Evolutionary conservation across 2,888 invertebrate species (phyloP).

Genomic region (Agrotis clavis): DNA sequence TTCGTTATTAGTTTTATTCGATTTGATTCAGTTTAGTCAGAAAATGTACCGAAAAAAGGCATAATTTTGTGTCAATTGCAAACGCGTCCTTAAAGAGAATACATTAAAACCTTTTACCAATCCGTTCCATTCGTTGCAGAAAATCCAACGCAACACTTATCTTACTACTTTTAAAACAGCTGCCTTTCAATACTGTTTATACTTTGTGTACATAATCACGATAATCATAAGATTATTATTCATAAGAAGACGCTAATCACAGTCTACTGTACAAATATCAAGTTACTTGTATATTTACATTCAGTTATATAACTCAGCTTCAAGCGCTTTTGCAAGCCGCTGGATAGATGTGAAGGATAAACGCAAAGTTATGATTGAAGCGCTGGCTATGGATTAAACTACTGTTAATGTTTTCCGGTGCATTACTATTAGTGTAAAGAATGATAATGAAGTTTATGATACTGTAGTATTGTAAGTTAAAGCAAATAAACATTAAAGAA

Average conservation of each 20-base stretch:
- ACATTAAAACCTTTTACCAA: too few relatives aligned
- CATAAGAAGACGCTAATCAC: constrained; percentile 50
- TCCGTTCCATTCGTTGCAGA: neutral
- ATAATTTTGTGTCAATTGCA: too few relatives aligned
- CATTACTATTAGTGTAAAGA: constrained; percentile 13
- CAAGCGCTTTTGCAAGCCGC: constrained; percentile 29
- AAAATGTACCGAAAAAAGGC: too few relatives aligned
- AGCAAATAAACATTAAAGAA: too few relatives aligned
- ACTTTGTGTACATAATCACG: constrained; percentile 20
- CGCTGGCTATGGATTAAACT: constrained; percentile 3
- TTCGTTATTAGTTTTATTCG: too few relatives aligned
- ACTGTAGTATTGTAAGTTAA: neutral
- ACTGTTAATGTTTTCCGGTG: constrained; percentile 48
- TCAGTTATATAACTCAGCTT: constrained; percentile 35
- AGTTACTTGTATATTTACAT: constrained; percentile 34
- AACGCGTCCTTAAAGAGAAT: too few relatives aligned
- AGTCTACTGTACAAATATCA: constrained; percentile 34
- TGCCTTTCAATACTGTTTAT: constrained; percentile 16
- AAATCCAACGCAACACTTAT: neutral
- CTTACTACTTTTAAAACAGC: constrained; percentile 3
- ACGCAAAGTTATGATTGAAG: constrained; percentile 40
- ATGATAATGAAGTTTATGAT: constrained; percentile 28
- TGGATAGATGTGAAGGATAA: constrained; percentile 42
- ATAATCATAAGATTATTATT: constrained; percentile 39
- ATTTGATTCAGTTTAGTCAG: too few relatives aligned